Evolutionary conservation across 2,113 vertebrate species (phyloP).

Genomic region (Spizaetus ornatus): DNA sequence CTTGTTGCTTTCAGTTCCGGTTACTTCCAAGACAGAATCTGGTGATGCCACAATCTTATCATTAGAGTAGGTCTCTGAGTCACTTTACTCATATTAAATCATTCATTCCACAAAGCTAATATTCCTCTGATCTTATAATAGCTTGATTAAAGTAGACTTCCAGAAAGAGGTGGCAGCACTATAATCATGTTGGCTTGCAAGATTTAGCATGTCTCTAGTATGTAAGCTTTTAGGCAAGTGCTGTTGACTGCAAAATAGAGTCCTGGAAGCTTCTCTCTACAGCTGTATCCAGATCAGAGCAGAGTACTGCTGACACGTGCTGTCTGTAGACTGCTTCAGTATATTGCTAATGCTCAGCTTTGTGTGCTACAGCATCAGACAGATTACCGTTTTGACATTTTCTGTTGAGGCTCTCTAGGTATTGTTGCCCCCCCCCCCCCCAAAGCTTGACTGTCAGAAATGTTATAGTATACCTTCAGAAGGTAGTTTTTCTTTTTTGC

Average conservation of each 20-base stretch:
- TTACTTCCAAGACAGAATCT: not conserved
- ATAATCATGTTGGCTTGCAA: not conserved
- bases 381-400: not conserved
- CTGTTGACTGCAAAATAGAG: not conserved
- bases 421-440: too few species aligned
- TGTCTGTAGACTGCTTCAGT: not conserved
- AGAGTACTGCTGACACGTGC: not conserved
- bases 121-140: not conserved
- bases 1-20: not conserved
- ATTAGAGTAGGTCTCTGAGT: not conserved
- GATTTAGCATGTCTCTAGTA: not conserved
- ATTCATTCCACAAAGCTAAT: not conserved
- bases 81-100: not conserved
- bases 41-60: not conserved
- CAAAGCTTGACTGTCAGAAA: not conserved
- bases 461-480: not conserved
- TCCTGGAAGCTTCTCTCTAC: not conserved
- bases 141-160: not conserved
- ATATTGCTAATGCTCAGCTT: not conserved
- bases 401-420: not conserved
- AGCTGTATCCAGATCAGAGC: not conserved
- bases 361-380: not conserved
- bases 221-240: not conserved
- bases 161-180: not conserved
- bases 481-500: not conserved